Base-by-base conservation (phyloP, 2,888 invertebrate genomes). In the Bimastos eiseni region DNA sequence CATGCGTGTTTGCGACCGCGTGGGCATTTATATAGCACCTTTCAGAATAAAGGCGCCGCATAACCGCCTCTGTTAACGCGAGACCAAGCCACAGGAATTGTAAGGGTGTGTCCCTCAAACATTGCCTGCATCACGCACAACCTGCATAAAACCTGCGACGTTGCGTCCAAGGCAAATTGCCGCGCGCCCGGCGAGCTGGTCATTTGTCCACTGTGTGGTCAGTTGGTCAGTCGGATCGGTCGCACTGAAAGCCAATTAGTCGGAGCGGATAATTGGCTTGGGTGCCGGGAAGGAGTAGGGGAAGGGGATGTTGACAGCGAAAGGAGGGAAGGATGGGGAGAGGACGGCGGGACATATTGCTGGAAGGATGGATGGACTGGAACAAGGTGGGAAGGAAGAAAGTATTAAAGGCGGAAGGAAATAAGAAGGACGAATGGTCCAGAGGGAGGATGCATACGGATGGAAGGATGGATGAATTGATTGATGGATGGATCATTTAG, bases 191-290 rank as follows among this genome's bases (percentile, higher is more conserved):
- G 70, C 70, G 70, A 70, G 8, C 70, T n/a, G 70, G 70, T 70
- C 70, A n/a, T 70, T 70, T 70, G 70, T 70, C 70, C 70, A 70
- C 70, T 70, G n/a, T 6, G 8, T 11, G 70, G 70, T 70, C 70
- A 70, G 30, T n/a, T 70, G 70, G 70, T 70, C 70, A 70, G 70
- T 70, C n/a, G 70, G 70, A 70, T 13, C 70, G n/a, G 70, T 70
- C 70, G n/a, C 17, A n/a, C 70, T 70, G 70, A 70, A n/a, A 70
- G 70, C 70, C 70, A 70, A 70, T 70, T 70, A 70, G 70, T n/a
- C 70, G n/a, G 70, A 30, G 70, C 70, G 70, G 70, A 70, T 70
- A 70, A 70, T 70, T 70, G 70, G 70, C 70, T 70, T 70, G 70
- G 70, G 11, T n/a, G 30, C 30, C 17, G 8, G 30, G 70, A 70